phyloP scores from a whole-genome alignment of 2,797 vertebrate genomes.

The Stomatorhinus walkeri region DNA sequence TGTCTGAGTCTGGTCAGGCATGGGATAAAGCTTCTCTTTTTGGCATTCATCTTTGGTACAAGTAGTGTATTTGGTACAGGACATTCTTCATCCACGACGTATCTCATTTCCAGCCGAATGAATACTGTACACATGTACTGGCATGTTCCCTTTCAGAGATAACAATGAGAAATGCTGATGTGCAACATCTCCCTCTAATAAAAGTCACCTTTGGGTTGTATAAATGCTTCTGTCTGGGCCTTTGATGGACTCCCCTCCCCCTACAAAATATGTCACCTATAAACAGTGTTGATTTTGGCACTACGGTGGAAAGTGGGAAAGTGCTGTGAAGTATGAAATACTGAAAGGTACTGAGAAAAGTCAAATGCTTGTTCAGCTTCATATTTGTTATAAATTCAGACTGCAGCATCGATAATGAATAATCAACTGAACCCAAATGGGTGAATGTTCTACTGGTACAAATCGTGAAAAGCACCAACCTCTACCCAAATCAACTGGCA shows the following conservation, averaged over 20 bases:
- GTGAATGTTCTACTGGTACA: background rate
- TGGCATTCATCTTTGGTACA: background rate
- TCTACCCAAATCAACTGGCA: background rate
- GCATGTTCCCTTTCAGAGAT: background rate
- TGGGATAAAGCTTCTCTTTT: background rate
- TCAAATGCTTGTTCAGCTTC: background rate
- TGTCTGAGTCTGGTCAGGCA: background rate
- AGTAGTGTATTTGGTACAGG: background rate
- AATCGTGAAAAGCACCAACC: background rate
- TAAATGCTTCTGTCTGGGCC: background rate
- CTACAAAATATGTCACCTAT: background rate
- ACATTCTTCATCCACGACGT: background rate
- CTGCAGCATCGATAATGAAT: background rate
- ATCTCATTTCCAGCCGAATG: background rate
- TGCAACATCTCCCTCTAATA: background rate
- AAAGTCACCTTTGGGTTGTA: background rate
- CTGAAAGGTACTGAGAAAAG: background rate
- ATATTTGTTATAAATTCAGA: background rate
- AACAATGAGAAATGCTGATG: background rate
- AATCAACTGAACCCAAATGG: background rate
- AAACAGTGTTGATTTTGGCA: conserved; percentile 15
- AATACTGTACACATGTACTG: background rate
- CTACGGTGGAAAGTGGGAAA: background rate
- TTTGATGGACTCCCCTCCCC: background rate
- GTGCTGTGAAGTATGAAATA: background rate